A percentile compares a stretch with the other conserved stretches of the same genome.
phyloP scores from a whole-genome alignment of 2,888 invertebrate species.

The Lissonota sp. region DNA sequence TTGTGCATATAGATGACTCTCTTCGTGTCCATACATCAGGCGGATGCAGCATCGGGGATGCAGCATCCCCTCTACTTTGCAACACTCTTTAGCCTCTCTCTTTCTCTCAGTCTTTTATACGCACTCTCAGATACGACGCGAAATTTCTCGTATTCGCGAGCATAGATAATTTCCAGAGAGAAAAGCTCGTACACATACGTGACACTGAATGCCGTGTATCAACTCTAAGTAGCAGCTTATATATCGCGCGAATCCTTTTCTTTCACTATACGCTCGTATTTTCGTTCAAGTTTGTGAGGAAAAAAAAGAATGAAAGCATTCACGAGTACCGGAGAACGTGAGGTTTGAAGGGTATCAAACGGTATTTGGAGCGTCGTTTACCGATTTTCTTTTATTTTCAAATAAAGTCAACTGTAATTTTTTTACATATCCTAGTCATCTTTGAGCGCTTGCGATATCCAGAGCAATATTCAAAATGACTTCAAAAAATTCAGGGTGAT shows the following conservation, averaged over 20 bases:
- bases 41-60: not conserved
- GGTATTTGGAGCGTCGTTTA: too few relatives aligned
- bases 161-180: not conserved
- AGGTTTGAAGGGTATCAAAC: not conserved
- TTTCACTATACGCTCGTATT: slow-evolving; percentile 10
- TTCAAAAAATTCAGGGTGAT: too few relatives aligned
- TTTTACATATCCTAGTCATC: too few relatives aligned
- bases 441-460: too few relatives aligned
- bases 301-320: not conserved
- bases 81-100: slow-evolving; percentile 8
- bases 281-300: slow-evolving; percentile 17
- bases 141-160: not conserved
- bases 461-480: too few relatives aligned
- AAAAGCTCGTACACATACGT: not conserved
- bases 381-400: too few relatives aligned
- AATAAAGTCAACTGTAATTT: too few relatives aligned
- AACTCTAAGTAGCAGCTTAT: slow-evolving; percentile 60
- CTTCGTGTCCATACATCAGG: slow-evolving; percentile 6
- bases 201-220: slow-evolving; percentile 47
- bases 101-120: not conserved
- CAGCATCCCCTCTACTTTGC: slow-evolving; percentile 1
- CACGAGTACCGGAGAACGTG: not conserved
- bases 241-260: slow-evolving; percentile 23
- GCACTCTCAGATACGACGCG: not conserved
- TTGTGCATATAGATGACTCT: not conserved